Conservation (phyloP, 2,113 vertebrate genomes). For the Raja brachyura region DNA sequence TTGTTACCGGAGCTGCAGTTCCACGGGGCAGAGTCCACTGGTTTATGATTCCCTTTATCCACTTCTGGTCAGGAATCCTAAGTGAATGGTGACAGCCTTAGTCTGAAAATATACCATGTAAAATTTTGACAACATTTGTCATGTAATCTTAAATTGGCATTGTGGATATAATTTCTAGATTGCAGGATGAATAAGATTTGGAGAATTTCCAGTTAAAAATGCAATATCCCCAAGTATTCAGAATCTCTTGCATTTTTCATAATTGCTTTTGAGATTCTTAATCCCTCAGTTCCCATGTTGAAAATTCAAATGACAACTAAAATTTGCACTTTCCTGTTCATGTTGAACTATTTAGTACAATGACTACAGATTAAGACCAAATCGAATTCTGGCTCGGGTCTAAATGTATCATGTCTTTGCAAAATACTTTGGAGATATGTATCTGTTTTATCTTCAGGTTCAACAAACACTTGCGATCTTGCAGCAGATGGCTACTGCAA, state of each 20-base stretch:
- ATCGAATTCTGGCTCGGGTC: not conserved
- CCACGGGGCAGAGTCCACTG: too few species aligned
- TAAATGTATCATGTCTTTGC: not conserved
- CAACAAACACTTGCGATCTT: conserved; percentile 85
- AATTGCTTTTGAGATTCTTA: not conserved
- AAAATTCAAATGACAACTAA: not conserved
- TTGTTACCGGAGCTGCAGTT: not conserved
- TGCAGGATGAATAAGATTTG: not conserved
- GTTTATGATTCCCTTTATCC: not conserved
- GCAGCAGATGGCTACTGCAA: conserved; percentile 80
- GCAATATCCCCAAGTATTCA: not conserved
- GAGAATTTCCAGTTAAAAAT: not conserved
- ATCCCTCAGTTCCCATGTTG: too few species aligned
- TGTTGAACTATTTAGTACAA: not conserved
- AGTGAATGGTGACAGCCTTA: not conserved
- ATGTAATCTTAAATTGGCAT: not conserved
- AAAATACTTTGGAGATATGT: not conserved
- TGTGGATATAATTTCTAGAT: not conserved
- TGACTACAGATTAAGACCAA: not conserved
- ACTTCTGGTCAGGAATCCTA: not conserved
- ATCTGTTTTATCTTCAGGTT: conserved; percentile 61
- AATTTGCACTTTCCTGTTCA: not conserved
- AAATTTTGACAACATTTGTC: not conserved
- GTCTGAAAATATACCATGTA: not conserved
- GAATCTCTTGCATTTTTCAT: not conserved